phyloP scores from a whole-genome alignment of 1,140 invertebrate species.

The Pseudachorutes palmiensis region DNA sequence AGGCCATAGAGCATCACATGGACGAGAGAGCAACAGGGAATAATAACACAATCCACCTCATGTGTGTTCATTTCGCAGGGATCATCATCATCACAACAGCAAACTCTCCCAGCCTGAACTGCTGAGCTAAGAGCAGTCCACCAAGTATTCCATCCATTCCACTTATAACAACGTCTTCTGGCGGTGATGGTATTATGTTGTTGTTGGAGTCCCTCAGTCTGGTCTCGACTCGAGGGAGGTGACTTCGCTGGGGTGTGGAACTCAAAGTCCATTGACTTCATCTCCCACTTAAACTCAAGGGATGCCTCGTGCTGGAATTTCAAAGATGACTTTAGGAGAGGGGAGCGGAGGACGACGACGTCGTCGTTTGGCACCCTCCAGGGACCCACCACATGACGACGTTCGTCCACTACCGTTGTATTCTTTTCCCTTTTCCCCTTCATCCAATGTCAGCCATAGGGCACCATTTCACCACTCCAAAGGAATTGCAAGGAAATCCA shows the following conservation, averaged over 20 bases:
- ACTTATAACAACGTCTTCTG: background rate
- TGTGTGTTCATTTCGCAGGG: too few species aligned
- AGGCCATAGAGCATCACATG: background rate
- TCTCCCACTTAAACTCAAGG: too few species aligned
- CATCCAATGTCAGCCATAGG: background rate
- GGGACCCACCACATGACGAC: background rate
- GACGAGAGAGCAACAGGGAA: background rate
- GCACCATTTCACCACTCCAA: too few species aligned
- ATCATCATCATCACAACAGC: background rate
- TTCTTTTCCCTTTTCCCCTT: background rate
- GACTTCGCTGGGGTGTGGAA: constrained; percentile 1
- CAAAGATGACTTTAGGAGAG: constrained; percentile 17
- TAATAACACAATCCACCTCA: background rate
- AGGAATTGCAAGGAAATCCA: constrained; percentile 1
- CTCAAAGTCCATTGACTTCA: constrained; percentile 35
- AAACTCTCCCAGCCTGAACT: background rate
- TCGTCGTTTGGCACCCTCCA: constrained; percentile 6
- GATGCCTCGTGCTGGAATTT: constrained; percentile 37
- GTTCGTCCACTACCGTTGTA: background rate
- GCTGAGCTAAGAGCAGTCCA: background rate
- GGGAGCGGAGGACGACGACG: constrained; percentile 3
- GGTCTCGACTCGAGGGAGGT: too few species aligned
- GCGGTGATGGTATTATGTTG: background rate
- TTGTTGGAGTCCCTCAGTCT: background rate
- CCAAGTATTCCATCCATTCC: background rate